Evolutionary conservation across 2,113 vertebrate species (phyloP).

Genomic region (Perca schrenkii): DNA sequence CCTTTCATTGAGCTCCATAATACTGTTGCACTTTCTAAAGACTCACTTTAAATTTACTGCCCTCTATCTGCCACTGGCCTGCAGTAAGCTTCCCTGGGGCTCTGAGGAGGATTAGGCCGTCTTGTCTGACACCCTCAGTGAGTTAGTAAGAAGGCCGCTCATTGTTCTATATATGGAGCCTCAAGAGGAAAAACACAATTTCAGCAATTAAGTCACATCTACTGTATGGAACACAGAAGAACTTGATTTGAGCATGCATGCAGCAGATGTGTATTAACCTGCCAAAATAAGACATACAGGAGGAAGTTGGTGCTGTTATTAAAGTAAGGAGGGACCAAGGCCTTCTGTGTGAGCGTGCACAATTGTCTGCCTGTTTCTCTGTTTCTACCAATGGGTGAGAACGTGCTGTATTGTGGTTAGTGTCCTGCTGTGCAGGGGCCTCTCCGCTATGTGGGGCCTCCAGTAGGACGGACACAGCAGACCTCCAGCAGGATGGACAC

Average conservation of each 20-base stretch:
- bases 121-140: slow-evolving; percentile 69
- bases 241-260: slow-evolving; percentile 33
- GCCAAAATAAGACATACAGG: slow-evolving; percentile 33
- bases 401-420: slow-evolving; percentile 68
- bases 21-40: slow-evolving; percentile 79
- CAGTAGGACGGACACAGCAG: slow-evolving; percentile 73
- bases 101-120: slow-evolving; percentile 67
- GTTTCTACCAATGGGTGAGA: slow-evolving; percentile 62
- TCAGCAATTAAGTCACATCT: slow-evolving; percentile 63
- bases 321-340: slow-evolving; percentile 29
- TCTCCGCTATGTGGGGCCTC: slow-evolving; percentile 69
- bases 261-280: slow-evolving; percentile 51
- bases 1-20: slow-evolving; percentile 78
- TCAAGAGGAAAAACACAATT: slow-evolving; percentile 65
- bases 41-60: slow-evolving; percentile 83
- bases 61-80: slow-evolving; percentile 79
- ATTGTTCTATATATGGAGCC: slow-evolving; percentile 66
- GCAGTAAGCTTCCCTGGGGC: slow-evolving; percentile 68
- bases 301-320: slow-evolving; percentile 42
- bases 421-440: slow-evolving; percentile 74
- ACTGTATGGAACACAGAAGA: slow-evolving; percentile 32
- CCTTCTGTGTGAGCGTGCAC: slow-evolving; percentile 60
- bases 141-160: slow-evolving; percentile 66
- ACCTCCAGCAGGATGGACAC: slow-evolving; percentile 66
- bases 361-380: slow-evolving; percentile 58